phyloP scores from a whole-genome alignment of 1,140 invertebrate genomes.

The Temnothorax longispinosus region DNA sequence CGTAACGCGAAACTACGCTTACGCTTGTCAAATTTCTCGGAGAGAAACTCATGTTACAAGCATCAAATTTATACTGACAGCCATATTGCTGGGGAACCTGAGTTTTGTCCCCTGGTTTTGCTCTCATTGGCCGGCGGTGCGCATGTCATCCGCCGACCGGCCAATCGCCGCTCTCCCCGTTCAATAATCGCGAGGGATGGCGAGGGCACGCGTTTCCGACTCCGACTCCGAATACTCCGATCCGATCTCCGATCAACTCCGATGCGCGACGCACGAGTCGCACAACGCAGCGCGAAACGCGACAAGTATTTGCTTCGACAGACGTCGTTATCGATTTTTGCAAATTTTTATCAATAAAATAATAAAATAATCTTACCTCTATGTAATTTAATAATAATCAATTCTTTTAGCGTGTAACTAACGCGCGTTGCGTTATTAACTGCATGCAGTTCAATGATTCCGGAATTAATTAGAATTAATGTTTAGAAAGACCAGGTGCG shows the following conservation, averaged over 20 bases:
- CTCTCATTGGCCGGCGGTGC: constrained; percentile 87
- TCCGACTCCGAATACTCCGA: background rate
- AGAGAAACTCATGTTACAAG: constrained; percentile 92
- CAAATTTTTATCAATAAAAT: background rate
- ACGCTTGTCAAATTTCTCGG: constrained; percentile 85
- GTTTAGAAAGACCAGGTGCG: background rate
- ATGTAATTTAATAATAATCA: background rate
- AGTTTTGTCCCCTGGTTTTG: constrained; percentile 90
- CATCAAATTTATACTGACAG: constrained; percentile 96
- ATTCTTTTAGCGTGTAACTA: background rate
- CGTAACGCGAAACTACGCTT: constrained; percentile 70
- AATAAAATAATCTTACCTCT: background rate
- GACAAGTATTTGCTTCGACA: no score
- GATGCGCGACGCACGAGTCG: background rate
- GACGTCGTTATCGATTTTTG: no score
- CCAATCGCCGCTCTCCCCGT: constrained; percentile 69
- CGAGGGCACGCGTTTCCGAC: background rate
- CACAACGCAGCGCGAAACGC: no score
- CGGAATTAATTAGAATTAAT: background rate
- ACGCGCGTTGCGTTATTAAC: background rate
- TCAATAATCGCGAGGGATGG: constrained; percentile 2
- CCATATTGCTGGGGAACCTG: constrained; percentile 92
- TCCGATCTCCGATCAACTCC: no score
- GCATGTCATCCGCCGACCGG: constrained; percentile 15
- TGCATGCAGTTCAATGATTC: background rate